Percentiles rank a stretch among this genome's conserved stretches.
These are phyloP conservation scores for Calidris pugnax DNA, from an alignment of 2,113 vertebrate genomes.

Conservation along the genomic window DNA sequence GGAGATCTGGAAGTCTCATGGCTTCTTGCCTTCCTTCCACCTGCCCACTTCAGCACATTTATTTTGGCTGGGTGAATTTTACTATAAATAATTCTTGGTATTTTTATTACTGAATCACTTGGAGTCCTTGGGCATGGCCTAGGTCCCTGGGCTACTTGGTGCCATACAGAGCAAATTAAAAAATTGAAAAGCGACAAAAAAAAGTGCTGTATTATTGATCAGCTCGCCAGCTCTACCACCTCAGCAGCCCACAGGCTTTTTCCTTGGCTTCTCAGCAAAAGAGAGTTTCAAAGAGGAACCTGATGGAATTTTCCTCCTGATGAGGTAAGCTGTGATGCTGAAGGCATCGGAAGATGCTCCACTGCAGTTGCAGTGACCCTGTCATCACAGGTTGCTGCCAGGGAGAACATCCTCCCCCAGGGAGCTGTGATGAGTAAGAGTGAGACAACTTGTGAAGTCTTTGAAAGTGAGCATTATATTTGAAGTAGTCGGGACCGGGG, in stretches of 20 bases:
- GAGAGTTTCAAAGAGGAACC: not conserved
- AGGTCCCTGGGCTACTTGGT: rapidly evolving
- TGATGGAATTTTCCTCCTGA: not conserved
- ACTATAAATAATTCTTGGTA: not conserved
- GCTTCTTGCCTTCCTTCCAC: not conserved
- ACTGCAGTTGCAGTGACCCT: not conserved
- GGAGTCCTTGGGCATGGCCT: not conserved
- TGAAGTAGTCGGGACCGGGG: not conserved
- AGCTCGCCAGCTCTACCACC: not conserved
- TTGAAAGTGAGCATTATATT: not conserved
- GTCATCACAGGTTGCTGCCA: not conserved
- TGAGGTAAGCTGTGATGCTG: not conserved
- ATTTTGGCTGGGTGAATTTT: not conserved
- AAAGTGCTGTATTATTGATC: not conserved
- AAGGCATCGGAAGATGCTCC: not conserved
- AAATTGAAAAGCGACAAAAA: not conserved
- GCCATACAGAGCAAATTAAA: not conserved
- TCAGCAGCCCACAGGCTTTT: not conserved
- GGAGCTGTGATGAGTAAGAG: not conserved
- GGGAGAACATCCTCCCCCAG: not conserved
- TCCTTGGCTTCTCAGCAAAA: not conserved
- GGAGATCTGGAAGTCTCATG: not conserved
- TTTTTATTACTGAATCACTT: not conserved
- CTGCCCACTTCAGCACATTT: not conserved
- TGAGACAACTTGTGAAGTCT: not conserved